These are phyloP conservation scores for Gambusia yucatana DNA, from an alignment of 2,797 vertebrate species.

Conservation along the genomic window DNA sequence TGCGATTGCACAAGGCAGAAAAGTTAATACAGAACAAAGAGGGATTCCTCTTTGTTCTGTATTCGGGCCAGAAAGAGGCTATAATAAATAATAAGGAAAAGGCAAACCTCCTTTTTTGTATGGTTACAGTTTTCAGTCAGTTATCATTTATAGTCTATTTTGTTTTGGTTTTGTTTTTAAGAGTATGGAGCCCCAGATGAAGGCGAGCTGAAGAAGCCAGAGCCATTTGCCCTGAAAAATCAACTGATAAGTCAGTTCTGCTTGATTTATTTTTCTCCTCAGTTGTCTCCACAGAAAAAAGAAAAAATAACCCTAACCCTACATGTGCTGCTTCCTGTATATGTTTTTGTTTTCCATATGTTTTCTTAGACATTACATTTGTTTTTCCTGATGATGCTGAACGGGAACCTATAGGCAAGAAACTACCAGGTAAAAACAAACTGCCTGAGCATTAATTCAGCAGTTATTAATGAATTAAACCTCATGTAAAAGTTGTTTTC, in stretches of 20 bases:
- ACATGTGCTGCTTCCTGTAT: not conserved
- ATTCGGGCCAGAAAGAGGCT: not conserved
- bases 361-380: constrained; percentile 85
- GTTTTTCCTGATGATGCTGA: constrained; percentile 84
- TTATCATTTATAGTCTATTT: not conserved
- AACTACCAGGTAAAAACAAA: constrained; percentile 88
- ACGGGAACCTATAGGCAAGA: constrained; percentile 85
- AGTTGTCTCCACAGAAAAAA: constrained; percentile 6
- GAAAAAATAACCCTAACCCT: no score
- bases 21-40: no score
- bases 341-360: not conserved
- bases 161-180: constrained; percentile 51
- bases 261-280: not conserved
- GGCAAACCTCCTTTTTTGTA: not conserved
- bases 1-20: no score
- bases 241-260: constrained; percentile 89
- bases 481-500: not conserved
- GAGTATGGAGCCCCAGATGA: constrained; percentile 92
- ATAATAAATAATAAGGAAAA: not conserved
- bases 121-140: not conserved
- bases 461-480: not conserved
- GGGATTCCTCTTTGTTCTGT: no score
- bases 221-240: constrained; percentile 87
- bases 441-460: not conserved
- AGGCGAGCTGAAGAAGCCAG: constrained; percentile 82